A percentile compares a stretch with the other conserved stretches of the same genome.
Conservation (phyloP, 53 echinoderm and acorn worm species). For the Astropecten irregularis region DNA sequence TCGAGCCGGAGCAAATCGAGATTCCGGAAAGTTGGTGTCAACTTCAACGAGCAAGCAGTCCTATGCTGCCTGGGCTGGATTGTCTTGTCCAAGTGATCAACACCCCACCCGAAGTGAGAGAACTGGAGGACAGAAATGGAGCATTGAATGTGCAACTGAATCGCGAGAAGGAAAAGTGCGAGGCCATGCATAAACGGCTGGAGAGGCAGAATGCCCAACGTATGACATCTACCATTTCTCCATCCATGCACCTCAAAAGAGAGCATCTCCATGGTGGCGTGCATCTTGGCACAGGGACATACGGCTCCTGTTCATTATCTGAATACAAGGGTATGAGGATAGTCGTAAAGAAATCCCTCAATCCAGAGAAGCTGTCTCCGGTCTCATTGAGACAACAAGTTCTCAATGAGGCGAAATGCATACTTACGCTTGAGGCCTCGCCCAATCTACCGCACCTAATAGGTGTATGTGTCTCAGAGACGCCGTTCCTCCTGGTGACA, state of each 20-base stretch:
- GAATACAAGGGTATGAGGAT: neutral
- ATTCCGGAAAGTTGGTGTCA: neutral
- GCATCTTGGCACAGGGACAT: neutral
- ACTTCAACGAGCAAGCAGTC: neutral
- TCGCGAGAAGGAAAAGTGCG: neutral
- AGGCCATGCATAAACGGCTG: neutral
- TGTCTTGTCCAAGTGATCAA: neutral
- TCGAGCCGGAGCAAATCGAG: neutral
- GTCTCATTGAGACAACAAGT: neutral
- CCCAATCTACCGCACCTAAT: constrained; percentile 12
- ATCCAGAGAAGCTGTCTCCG: neutral
- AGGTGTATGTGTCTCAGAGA: neutral
- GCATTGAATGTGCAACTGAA: neutral
- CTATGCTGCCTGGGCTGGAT: neutral
- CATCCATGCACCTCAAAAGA: neutral
- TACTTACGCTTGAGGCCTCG: neutral
- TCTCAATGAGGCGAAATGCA: neutral
- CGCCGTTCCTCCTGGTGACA: neutral
- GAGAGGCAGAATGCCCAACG: neutral
- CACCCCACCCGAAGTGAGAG: neutral
- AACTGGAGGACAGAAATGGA: neutral
- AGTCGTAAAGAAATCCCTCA: neutral
- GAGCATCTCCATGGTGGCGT: neutral
- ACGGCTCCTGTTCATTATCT: neutral
- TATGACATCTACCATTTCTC: no score